Evolutionary conservation across 1,140 invertebrate species (phyloP), one percentile per base, ranked within the genome.

Genomic region (Drosophila pandora): DNA sequence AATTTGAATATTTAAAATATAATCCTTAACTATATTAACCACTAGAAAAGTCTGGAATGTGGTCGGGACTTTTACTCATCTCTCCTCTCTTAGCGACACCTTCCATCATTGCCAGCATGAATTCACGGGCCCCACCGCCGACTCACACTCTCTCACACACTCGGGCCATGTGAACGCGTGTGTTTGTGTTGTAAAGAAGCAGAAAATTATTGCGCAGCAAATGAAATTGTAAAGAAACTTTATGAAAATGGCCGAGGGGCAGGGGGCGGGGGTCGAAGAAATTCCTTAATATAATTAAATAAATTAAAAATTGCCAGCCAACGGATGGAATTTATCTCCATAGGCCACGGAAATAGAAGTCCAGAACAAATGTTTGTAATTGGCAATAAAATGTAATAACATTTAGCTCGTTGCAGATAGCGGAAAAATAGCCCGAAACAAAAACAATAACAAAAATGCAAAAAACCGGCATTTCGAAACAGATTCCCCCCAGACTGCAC

Each of bases 141-240:
- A 72, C 45, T 56, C 37, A 47, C n/a, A 43, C 54, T 45, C 17
- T 39, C 34, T 62, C 32, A 23, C 48, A 25, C 12, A 17, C 21
- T 28, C 48, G 41, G 45, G 23, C 25, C 50, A 52, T 57, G 60
- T 30, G 70, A 57, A 65, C 32, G 60, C 41, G 32, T 53, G 41
- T 72, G 49, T 72, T 54, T 53, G 70, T 76, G 72, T 75, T 76
- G 73, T 76, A 80, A 80, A 85, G 82, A 85, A 87, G 82, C 72
- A 85, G 82, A 85, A 85, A 85, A 82, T 78, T 88, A 89, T 89
- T 88, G 84, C 84, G 84, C 84, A 82, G 84, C 83, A 73, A 87
- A 87, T 70, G 63, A 88, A 87, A 83, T 79, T 88, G 83, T 82
- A 82, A 87, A 87, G 79, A 65, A 82, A 76, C 60, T 63, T 23